Base-by-base conservation (phyloP, 1,140 invertebrate genomes). In the Anastatus disparis region DNA sequence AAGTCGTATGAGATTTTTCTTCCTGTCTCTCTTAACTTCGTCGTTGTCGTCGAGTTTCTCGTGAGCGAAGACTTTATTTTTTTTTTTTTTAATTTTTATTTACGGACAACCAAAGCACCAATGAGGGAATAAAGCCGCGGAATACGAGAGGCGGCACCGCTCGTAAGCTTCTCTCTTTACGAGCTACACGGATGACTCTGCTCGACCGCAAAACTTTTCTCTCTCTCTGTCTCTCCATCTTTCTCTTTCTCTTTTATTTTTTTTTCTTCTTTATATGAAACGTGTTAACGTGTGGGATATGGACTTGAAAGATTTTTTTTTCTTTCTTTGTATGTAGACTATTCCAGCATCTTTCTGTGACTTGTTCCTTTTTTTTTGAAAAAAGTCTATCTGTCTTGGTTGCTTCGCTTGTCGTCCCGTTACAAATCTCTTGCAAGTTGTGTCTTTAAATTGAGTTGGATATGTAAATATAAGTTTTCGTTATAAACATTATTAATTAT, bases 111-210 rank as follows among this genome's bases (percentile, higher is more conserved):
- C 44, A 48, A 22, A 66, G 72, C 9, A 75, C 72, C 74, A 82
- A 82, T 82, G 78, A 77, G 74, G 70, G 73, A 79, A 79, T 83
- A 79, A 82, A 83, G 79, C 77, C 78, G 76, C 75, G 81, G 76
- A 78, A 81, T 78, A 78, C 24, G 52, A 65, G 50, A 64, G 10
- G n/a, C 4, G 15, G 79, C 80, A 73, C 74, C 75, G 79, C 82
- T 85, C 84, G 75, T 86, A 86, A 86, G 84, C 83, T 86, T 80
- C 59, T 77, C 77, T 85, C 82, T 86, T 86, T 86, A 86, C 79
- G 84, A 85, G 82, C 76, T n/a, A n/a, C 78, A 75, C 74, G 74
- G 79, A 85, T 82, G 83, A 83, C 76, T 72, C 74, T 67, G 72
- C 67, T 75, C 63, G 70, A 76, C 76, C 69, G 61, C 69, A 64